Evolutionary conservation across 2,797 vertebrate species (phyloP).

Genomic region (Mastacembelus armatus): DNA sequence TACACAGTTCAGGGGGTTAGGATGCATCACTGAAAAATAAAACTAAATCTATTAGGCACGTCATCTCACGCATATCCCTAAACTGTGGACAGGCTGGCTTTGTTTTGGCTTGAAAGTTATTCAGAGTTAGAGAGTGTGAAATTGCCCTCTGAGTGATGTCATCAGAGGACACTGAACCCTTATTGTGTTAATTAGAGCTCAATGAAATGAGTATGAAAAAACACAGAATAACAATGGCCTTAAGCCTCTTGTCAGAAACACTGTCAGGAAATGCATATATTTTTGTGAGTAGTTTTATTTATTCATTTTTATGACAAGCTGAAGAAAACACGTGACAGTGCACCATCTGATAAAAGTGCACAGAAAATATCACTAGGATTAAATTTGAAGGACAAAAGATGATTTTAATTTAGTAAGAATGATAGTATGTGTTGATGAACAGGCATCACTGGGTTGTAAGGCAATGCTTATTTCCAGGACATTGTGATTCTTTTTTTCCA

Average conservation of each 20-base stretch:
- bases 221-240: slow-evolving; percentile 51
- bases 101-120: slow-evolving; percentile 75
- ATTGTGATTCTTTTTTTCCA: not conserved
- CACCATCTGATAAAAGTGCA: slow-evolving; percentile 9
- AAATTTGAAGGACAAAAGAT: slow-evolving; percentile 17
- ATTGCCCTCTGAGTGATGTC: slow-evolving; percentile 80
- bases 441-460: slow-evolving; percentile 48
- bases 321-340: slow-evolving; percentile 18
- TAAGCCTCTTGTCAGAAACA: slow-evolving; percentile 63
- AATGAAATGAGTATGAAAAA: slow-evolving; percentile 70
- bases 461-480: slow-evolving; percentile 26
- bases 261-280: slow-evolving; percentile 39
- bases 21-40: slow-evolving; percentile 38
- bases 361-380: slow-evolving; percentile 11
- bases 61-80: slow-evolving; percentile 62
- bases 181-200: slow-evolving; percentile 78
- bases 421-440: slow-evolving; percentile 42
- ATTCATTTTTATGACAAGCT: slow-evolving; percentile 37
- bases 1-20: slow-evolving; percentile 24
- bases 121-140: slow-evolving; percentile 78
- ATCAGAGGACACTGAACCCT: slow-evolving; percentile 77
- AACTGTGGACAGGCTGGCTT: slow-evolving; percentile 69
- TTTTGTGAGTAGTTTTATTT: slow-evolving; percentile 33
- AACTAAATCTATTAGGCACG: slow-evolving; percentile 55
- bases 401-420: slow-evolving; percentile 48